phyloP scores from a whole-genome alignment of 2,113 vertebrate genomes.

The Passer domesticus region DNA sequence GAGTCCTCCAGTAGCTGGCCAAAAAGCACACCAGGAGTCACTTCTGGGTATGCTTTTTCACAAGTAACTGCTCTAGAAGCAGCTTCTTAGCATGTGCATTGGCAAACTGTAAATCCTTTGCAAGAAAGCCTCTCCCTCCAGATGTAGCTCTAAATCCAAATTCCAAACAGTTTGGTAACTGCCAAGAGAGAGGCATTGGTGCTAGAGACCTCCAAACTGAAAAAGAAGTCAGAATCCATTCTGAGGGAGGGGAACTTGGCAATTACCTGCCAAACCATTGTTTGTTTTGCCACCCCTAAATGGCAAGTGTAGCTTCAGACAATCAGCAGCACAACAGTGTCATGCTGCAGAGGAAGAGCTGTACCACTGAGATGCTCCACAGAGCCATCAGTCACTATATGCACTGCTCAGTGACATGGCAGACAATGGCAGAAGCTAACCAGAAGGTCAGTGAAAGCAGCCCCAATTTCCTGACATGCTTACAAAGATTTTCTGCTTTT shows the following conservation, averaged over 20 bases:
- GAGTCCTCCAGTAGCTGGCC: neutral
- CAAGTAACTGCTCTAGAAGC: neutral
- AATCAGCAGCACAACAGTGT: neutral
- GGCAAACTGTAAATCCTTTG: neutral
- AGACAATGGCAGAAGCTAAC: neutral
- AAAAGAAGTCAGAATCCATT: neutral
- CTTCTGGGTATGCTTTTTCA: neutral
- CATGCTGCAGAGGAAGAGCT: neutral
- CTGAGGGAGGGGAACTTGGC: neutral
- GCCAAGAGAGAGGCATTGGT: neutral
- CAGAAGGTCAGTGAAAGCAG: neutral
- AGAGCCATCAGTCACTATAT: neutral
- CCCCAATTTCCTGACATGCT: neutral
- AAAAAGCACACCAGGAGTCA: neutral
- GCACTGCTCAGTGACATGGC: accelerated
- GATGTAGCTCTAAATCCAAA: neutral
- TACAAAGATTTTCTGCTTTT: neutral
- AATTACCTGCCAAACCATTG: neutral
- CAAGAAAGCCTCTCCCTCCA: neutral
- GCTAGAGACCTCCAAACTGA: neutral
- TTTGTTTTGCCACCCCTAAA: neutral
- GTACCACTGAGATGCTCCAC: neutral
- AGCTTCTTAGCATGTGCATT: neutral
- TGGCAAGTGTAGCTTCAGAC: neutral
- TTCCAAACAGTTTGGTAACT: neutral